phyloP scores from a whole-genome alignment of 1,140 invertebrate species.

The Euborellia annulipes region DNA sequence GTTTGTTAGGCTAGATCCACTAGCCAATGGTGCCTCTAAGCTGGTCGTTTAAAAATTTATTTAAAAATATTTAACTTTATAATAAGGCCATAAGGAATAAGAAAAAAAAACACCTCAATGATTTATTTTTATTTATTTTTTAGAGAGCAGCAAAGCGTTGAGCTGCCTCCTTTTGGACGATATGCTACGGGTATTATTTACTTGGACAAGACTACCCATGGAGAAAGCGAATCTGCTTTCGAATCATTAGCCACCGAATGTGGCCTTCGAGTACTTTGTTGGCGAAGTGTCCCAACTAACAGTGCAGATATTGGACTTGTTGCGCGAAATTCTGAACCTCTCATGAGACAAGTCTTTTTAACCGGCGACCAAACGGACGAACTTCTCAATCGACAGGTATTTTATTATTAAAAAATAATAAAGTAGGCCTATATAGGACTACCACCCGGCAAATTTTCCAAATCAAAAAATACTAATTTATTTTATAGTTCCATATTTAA shows the following conservation, averaged over 20 bases:
- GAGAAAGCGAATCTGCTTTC: constrained; percentile 68
- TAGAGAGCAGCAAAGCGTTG: constrained; percentile 59
- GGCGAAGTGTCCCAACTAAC: constrained; percentile 83
- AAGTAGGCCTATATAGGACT: no score
- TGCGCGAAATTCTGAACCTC: constrained; percentile 83
- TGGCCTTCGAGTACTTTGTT: constrained; percentile 68
- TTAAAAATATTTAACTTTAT: no score
- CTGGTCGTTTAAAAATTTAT: no score
- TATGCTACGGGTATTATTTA: constrained; percentile 97
- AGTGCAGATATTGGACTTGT: constrained; percentile 73
- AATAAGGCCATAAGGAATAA: no score
- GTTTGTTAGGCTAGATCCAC: no score
- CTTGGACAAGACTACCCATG: constrained; percentile 67
- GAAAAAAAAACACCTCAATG: no score
- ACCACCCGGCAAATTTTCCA: no score
- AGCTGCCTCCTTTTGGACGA: constrained; percentile 66
- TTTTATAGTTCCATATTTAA: no score
- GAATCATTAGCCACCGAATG: constrained; percentile 61
- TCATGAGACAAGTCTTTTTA: constrained; percentile 89
- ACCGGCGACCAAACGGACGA: constrained; percentile 45
- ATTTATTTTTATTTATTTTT: no score
- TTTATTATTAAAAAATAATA: no score
- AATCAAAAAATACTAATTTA: no score
- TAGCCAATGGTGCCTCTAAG: no score
- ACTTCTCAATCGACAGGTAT: constrained; percentile 42